Conservation (phyloP, 1,140 invertebrate genomes). For the Philaenus spumarius region DNA sequence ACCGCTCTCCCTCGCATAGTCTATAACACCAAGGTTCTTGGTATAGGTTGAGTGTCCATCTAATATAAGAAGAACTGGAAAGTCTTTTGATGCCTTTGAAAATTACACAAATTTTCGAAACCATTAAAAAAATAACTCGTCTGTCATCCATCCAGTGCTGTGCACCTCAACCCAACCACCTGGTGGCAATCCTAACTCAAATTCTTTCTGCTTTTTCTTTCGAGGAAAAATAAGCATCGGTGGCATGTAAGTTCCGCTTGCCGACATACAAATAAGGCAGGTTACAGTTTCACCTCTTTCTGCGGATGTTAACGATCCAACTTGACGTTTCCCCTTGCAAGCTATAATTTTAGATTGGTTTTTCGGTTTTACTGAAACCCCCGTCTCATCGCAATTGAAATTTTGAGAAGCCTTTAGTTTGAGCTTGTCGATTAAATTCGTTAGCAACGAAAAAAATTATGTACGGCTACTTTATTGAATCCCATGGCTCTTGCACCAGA, state of each 20-base stretch:
- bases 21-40: constrained; percentile 37
- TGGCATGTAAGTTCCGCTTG: constrained; percentile 39
- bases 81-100: constrained; percentile 26
- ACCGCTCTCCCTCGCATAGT: constrained; percentile 27
- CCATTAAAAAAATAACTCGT: constrained; percentile 24
- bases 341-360: no score
- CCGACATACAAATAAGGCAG: constrained; percentile 34
- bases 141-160: constrained; percentile 38
- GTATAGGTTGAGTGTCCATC: constrained; percentile 36
- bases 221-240: constrained; percentile 41
- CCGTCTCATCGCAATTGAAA: no score
- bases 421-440: no score
- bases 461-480: no score
- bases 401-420: no score
- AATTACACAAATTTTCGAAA: neutral
- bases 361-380: no score
- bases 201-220: constrained; percentile 28
- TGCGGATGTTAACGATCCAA: constrained; percentile 30
- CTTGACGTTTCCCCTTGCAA: constrained; percentile 24
- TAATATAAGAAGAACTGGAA: constrained; percentile 35
- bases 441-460: no score
- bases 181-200: constrained; percentile 18
- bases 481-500: no score
- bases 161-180: constrained; percentile 34
- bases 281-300: constrained; percentile 35